Conservation (phyloP, 1,140 invertebrate species). For the Tenebrio molitor region DNA sequence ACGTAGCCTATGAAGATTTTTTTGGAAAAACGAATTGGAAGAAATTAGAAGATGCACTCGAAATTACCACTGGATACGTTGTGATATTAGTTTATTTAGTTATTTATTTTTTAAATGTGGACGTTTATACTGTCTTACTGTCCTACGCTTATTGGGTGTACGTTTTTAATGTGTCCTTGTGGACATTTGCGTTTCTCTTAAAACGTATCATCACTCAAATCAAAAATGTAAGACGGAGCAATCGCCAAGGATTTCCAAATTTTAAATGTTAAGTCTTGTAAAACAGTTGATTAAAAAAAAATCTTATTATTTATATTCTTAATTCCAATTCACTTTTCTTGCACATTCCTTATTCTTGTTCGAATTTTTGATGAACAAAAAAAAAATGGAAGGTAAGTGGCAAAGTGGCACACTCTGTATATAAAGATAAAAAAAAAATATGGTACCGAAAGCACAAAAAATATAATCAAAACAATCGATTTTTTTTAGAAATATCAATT, state of each 20-base stretch:
- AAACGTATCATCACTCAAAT: constrained; percentile 7
- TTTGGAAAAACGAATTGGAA: constrained; percentile 54
- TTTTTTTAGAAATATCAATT: no score
- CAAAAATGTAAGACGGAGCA: constrained; percentile 3
- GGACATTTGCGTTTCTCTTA: constrained; percentile 42
- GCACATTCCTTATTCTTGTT: no score
- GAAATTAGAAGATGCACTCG: constrained; percentile 50
- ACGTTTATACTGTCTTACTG: constrained; percentile 48
- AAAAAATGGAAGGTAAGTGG: no score
- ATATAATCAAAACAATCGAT: no score
- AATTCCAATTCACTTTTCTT: neutral
- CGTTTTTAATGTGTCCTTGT: constrained; percentile 52
- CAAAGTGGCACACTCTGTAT: no score
- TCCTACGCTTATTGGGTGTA: constrained; percentile 46
- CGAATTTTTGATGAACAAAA: no score
- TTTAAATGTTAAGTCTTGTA: constrained; percentile 2
- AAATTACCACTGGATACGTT: constrained; percentile 52
- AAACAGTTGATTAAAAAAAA: neutral
- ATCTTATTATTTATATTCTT: neutral
- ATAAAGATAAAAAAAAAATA: no score
- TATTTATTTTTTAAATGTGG: constrained; percentile 53
- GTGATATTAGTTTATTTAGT: constrained; percentile 59
- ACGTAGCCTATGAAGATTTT: constrained; percentile 50
- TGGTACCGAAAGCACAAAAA: no score
- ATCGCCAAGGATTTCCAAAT: neutral